Percentiles rank a stretch among this genome's conserved stretches.
These are phyloP conservation scores for Sparidentex hasta DNA, from an alignment of 2,797 vertebrate genomes.

Conservation along the genomic window DNA sequence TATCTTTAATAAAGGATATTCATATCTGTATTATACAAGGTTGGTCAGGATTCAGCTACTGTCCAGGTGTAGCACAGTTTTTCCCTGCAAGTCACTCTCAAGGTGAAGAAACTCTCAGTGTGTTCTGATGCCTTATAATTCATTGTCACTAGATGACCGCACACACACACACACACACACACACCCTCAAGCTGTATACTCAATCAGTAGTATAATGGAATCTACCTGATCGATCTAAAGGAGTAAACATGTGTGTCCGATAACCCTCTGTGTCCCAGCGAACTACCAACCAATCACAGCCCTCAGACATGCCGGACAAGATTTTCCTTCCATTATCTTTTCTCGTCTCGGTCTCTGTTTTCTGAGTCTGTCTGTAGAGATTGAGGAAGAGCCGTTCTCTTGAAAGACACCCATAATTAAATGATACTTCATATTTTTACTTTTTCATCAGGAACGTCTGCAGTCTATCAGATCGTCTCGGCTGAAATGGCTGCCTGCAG, in stretches of 20 bases:
- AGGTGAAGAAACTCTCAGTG: background rate
- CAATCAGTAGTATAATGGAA: constrained; percentile 20
- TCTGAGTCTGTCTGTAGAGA: background rate
- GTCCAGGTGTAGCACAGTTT: background rate
- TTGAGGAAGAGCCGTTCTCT: background rate
- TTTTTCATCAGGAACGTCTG: background rate
- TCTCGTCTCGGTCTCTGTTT: background rate
- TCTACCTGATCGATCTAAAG: background rate
- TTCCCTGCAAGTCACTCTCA: background rate
- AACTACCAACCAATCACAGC: constrained; percentile 21
- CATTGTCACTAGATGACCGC: constrained; percentile 10
- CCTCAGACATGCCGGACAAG: background rate
- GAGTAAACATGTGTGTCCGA: background rate
- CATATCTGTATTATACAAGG: background rate
- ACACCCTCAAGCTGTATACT: background rate
- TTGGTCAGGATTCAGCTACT: background rate
- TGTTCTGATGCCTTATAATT: background rate
- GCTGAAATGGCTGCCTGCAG: background rate
- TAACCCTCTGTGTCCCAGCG: background rate
- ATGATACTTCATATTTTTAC: background rate
- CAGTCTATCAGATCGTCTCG: background rate
- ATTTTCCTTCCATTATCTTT: constrained; percentile 7
- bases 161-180: background rate
- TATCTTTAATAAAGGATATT: background rate
- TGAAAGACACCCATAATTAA: background rate